Percentiles rank a stretch among this genome's conserved stretches.
Conservation (phyloP, 2,888 invertebrate genomes). For the Bruchidius siliquastri region DNA sequence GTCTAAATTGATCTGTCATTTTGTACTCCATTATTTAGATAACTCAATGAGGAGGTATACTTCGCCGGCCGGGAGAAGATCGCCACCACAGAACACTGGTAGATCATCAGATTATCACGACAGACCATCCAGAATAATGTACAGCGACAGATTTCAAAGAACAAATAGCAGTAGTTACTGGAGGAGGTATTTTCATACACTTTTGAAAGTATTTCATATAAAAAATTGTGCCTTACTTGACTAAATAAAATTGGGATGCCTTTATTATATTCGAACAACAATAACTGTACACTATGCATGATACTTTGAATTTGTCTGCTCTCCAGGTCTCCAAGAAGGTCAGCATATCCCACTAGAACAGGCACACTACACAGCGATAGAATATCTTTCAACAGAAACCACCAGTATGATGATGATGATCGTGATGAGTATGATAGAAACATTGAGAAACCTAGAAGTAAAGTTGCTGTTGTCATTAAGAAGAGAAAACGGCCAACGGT, state of each 20-base stretch:
- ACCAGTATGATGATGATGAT: slow-evolving; percentile 15
- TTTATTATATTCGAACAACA: too few relatives aligned
- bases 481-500: background rate
- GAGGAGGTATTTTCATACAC: background rate
- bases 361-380: slow-evolving; percentile 25
- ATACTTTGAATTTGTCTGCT: too few relatives aligned
- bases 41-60: slow-evolving; percentile 5
- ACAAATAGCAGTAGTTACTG: background rate
- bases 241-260: too few relatives aligned
- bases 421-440: slow-evolving; percentile 16
- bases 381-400: slow-evolving; percentile 10
- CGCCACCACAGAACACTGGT: slow-evolving; percentile 9
- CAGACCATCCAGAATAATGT: slow-evolving; percentile 14
- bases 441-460: slow-evolving; percentile 39
- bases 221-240: too few relatives aligned
- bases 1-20: too few relatives aligned
- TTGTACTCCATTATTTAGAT: too few relatives aligned
- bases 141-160: background rate
- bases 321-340: background rate
- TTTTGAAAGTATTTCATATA: too few relatives aligned
- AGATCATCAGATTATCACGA: slow-evolving; percentile 5
- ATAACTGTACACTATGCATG: too few relatives aligned
- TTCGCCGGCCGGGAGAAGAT: slow-evolving; percentile 12
- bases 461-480: slow-evolving; percentile 39
- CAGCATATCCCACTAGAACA: background rate